Evolutionary conservation across 2,888 invertebrate species (phyloP), one percentile per base, ranked within the genome.

Genomic region (Macrophya alboannulata): DNA sequence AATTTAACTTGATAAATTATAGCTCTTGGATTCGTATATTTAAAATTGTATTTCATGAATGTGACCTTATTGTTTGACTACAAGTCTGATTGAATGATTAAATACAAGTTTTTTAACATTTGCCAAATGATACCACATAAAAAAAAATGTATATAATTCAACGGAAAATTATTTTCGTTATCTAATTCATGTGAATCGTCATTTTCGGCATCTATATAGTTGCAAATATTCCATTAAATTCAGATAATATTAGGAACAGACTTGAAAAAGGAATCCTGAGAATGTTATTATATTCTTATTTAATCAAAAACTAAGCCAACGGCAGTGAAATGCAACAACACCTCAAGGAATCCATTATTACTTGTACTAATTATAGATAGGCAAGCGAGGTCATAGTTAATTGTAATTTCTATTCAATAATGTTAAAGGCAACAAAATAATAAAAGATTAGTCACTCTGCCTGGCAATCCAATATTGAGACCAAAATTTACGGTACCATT

Each of bases 261-360:
- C 40, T 51, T 81, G 21, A 37, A 43, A 62, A 40, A 43, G 62
- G 40, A 43, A 62, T 43, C 43, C 25, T 43, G 31, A 43, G 62
- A 62, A 43, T 40, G 62, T 81, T 43, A 81, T 12, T 4, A 43
- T 21, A 81, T 81, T 15, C 15, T 62, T 43, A 62, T 62, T 81
- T 25, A 59, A n/a, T 10, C 12, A 59, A 40, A 45, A 59, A 81
- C 62, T 81, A 62, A 40, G 62, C 62, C 59, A 81, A 62, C 43
- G 81, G 81, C 62, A 81, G 81, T 81, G 81, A 81, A 81, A 81
- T 81, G 62, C 81, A 62, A 55, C 51, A 77, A 81, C 21, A 62
- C 59, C 62, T 81, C 81, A 43, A 62, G 62, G 43, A 81, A 81
- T 62, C 48, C 43, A 40, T 79, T 62, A 59, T 59, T 25, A 81